Conservation (phyloP, 92 coral and sea anemone genomes). For the Epizoanthus illoricatus region DNA sequence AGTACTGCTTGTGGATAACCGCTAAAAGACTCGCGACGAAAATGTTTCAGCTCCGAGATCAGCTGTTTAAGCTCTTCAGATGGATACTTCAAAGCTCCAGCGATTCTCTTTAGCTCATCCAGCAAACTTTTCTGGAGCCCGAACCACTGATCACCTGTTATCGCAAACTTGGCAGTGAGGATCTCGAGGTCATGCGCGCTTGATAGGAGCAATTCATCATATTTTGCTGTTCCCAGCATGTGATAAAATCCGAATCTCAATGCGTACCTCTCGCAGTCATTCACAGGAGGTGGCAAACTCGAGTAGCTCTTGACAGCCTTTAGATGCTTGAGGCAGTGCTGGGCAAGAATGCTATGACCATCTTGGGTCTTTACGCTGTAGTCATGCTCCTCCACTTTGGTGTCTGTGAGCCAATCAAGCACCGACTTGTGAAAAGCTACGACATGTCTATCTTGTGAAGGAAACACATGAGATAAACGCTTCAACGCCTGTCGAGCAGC, state of each 20-base stretch:
- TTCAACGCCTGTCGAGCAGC: conserved; percentile 15
- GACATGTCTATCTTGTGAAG: conserved; percentile 31
- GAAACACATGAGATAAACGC: conserved; percentile 34
- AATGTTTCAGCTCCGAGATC: background rate
- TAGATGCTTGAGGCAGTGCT: background rate
- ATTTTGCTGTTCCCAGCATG: conserved; percentile 4
- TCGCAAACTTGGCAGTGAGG: conserved; percentile 2
- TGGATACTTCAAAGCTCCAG: no score
- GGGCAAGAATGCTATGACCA: conserved; percentile 32
- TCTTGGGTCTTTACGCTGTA: background rate
- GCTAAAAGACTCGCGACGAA: background rate
- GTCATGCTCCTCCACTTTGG: conserved; percentile 18
- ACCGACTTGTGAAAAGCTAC: conserved; percentile 48
- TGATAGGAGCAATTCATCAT: background rate
- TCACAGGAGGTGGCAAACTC: background rate
- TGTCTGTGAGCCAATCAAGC: conserved; percentile 33
- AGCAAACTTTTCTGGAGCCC: background rate
- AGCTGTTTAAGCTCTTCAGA: conserved; percentile 3
- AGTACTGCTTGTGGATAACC: background rate
- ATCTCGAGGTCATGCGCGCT: conserved; percentile 2
- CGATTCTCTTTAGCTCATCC: background rate
- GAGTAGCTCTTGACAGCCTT: conserved; percentile 1
- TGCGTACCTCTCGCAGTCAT: no score
- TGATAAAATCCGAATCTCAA: background rate
- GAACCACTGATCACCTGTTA: background rate